Conservation (phyloP, 2,797 vertebrate species). For the Gorsachius magnificus region DNA sequence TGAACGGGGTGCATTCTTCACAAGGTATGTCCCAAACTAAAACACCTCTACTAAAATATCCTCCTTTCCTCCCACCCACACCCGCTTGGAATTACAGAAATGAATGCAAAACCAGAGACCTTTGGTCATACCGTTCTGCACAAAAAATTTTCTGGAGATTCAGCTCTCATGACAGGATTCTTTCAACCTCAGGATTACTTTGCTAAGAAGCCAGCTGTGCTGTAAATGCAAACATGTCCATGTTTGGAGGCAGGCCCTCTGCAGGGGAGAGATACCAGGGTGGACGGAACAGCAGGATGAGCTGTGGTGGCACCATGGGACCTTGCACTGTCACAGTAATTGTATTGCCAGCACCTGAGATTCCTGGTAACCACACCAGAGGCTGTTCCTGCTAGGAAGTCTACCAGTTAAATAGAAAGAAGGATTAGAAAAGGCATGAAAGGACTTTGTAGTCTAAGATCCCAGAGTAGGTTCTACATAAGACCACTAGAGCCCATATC, state of each 20-base stretch:
- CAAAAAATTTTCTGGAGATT: neutral
- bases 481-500: neutral
- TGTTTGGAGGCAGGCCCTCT: neutral
- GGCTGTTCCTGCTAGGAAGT: neutral
- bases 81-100: neutral
- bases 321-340: neutral
- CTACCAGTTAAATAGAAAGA: neutral
- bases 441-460: neutral
- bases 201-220: neutral
- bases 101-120: neutral
- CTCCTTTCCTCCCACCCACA: neutral
- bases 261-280: neutral
- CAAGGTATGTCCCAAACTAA: neutral
- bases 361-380: neutral
- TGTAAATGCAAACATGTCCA: neutral
- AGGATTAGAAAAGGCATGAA: neutral
- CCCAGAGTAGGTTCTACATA: neutral
- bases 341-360: neutral
- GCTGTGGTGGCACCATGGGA: fast-evolving
- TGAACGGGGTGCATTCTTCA: neutral
- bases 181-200: neutral
- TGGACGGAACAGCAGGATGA: neutral
- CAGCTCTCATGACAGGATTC: neutral
- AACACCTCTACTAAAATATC: neutral
- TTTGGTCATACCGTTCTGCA: neutral